Evolutionary conservation across 2,797 vertebrate species (phyloP).

Genomic region (Scolopax bukidnonensis): DNA sequence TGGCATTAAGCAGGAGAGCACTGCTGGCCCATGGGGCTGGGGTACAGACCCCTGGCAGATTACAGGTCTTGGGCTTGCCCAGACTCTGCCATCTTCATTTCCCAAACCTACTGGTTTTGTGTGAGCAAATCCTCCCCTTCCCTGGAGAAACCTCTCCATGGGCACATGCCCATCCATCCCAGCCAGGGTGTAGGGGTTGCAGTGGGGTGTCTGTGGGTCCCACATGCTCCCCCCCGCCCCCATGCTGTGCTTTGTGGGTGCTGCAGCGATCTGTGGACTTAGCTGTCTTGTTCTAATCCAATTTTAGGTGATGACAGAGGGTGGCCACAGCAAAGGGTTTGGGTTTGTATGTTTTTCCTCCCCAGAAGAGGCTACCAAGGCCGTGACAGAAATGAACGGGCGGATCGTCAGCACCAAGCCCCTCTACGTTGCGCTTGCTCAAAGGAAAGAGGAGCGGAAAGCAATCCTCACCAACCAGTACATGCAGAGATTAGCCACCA

Average conservation of each 20-base stretch:
- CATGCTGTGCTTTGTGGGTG: fast-evolving
- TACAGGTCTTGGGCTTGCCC: not conserved
- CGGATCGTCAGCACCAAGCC: conserved; percentile 95
- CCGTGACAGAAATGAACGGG: conserved; percentile 98
- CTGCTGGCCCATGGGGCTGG: not conserved
- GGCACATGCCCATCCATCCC: not conserved
- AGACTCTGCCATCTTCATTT: not conserved
- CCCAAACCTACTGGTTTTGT: not conserved
- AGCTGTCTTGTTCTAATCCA: conserved; percentile 70
- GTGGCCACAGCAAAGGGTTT: conserved; percentile 95
- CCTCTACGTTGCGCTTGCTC: conserved; percentile 94
- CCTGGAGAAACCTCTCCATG: fast-evolving
- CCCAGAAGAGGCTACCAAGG: conserved; percentile 98
- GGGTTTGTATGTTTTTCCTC: conserved; percentile 99
- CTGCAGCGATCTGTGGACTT: not conserved
- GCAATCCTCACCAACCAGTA: conserved; percentile 97
- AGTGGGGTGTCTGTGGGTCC: not conserved
- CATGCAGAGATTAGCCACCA: conserved; percentile 90
- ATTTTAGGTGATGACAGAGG: conserved; percentile 95
- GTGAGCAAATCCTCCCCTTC: not conserved
- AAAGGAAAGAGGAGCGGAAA: conserved; percentile 95
- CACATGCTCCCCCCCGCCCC: fast-evolving
- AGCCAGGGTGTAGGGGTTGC: not conserved
- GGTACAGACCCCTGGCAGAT: not conserved
- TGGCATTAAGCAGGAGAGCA: not conserved